Evolutionary conservation across 2,888 invertebrate species (phyloP).

Genomic region (Agriotes lineatus): DNA sequence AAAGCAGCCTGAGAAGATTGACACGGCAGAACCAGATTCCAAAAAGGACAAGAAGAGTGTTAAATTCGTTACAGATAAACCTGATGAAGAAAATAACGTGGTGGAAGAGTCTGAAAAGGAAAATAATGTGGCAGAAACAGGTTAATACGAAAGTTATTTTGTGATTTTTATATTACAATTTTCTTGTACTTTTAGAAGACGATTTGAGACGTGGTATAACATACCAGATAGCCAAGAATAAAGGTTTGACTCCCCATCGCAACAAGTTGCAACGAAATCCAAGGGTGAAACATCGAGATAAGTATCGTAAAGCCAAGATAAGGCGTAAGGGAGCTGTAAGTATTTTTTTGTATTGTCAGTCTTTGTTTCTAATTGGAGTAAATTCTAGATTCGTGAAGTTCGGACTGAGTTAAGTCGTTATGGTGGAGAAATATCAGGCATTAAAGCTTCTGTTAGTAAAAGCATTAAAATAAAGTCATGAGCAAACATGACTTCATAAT

Average conservation of each 20-base stretch:
- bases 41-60: slow-evolving; percentile 18
- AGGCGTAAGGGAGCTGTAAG: slow-evolving; percentile 92
- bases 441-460: slow-evolving; percentile 89
- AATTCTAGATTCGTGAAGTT: slow-evolving; percentile 78
- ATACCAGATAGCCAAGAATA: slow-evolving; percentile 96
- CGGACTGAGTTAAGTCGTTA: slow-evolving; percentile 86
- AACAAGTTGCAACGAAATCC: slow-evolving; percentile 96
- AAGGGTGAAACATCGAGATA: slow-evolving; percentile 92
- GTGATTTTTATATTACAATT: too few relatives aligned
- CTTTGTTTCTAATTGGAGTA: not conserved
- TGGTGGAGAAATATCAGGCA: slow-evolving; percentile 94
- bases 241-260: slow-evolving; percentile 90
- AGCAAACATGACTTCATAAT: not conserved
- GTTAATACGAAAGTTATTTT: slow-evolving; percentile 47
- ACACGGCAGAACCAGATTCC: not conserved
- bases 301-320: slow-evolving; percentile 92
- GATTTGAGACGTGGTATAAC: slow-evolving; percentile 72
- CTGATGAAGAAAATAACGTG: slow-evolving; percentile 28
- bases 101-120: slow-evolving; percentile 60
- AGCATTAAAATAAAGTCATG: slow-evolving; percentile 85
- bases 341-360: slow-evolving; percentile 33
- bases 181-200: slow-evolving; percentile 13
- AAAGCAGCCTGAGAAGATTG: slow-evolving; percentile 21
- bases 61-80: slow-evolving; percentile 1
- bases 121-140: slow-evolving; percentile 62